These are phyloP conservation scores for Odobenus rosmarus DNA, from an alignment of 2,113 vertebrate genomes.

Conservation along the genomic window DNA sequence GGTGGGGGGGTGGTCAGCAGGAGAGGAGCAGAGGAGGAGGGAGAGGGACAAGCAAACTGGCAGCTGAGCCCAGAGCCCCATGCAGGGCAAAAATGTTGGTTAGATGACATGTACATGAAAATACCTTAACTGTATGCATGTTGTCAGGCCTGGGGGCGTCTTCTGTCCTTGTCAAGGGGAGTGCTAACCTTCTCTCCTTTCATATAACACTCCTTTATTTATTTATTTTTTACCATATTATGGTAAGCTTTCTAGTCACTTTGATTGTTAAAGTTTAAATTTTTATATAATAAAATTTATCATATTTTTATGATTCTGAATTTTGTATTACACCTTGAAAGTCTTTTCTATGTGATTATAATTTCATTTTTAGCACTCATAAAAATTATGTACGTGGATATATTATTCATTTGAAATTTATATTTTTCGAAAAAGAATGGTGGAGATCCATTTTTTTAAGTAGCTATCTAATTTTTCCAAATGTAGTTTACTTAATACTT, in stretches of 20 bases:
- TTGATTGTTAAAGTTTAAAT: background rate
- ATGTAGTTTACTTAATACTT: background rate
- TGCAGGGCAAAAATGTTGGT: background rate
- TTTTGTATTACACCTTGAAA: background rate
- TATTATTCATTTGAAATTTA: background rate
- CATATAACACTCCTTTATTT: background rate
- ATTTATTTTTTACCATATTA: background rate
- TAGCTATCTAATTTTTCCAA: background rate
- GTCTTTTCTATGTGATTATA: background rate
- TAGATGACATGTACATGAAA: background rate
- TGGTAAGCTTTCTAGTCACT: background rate
- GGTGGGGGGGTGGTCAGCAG: background rate
- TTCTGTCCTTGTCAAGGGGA: background rate
- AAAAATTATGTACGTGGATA: background rate
- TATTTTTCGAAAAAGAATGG: background rate
- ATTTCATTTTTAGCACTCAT: background rate
- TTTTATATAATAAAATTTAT: background rate
- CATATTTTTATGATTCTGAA: background rate
- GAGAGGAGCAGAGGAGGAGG: background rate
- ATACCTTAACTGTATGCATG: background rate
- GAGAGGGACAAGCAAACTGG: background rate
- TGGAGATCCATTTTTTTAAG: background rate
- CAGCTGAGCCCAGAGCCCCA: background rate
- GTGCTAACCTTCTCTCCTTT: background rate
- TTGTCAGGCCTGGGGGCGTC: background rate